Evolutionary conservation across 2,797 vertebrate genomes (phyloP).

Genomic region (Pangasius sanitwongsei): DNA sequence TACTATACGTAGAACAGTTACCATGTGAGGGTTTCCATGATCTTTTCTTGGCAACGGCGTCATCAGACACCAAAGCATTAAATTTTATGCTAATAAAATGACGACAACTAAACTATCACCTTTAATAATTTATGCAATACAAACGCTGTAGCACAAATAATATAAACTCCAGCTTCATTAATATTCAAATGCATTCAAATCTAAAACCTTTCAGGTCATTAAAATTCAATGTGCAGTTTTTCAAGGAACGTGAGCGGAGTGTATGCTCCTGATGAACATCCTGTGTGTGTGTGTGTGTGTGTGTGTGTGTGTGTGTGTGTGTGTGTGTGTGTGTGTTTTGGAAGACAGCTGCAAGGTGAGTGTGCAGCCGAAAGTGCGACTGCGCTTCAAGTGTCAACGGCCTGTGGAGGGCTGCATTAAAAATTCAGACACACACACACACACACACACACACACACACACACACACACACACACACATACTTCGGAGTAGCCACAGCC

Average conservation of each 20-base stretch:
- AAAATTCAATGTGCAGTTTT: background rate
- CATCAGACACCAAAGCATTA: background rate
- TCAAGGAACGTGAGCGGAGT: background rate
- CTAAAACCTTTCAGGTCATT: background rate
- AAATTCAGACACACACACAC: background rate
- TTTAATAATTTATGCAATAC: background rate
- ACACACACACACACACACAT: background rate
- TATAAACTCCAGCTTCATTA: background rate
- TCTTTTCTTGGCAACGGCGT: background rate
- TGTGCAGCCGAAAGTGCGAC: background rate
- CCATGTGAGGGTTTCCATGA: background rate
- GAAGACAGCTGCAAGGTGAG: background rate
- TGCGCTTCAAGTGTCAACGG: background rate
- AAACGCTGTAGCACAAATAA: background rate
- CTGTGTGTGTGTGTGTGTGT: background rate
- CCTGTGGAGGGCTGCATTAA: background rate
- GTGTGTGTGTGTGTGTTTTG: background rate
- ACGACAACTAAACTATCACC: background rate
- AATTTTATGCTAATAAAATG: background rate
- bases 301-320: background rate
- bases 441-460: background rate
- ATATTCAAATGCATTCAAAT: background rate
- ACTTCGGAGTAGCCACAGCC: background rate
- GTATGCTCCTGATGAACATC: background rate
- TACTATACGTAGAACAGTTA: background rate